Conservation (phyloP, 1,140 invertebrate genomes). For the Heliconius congener region DNA sequence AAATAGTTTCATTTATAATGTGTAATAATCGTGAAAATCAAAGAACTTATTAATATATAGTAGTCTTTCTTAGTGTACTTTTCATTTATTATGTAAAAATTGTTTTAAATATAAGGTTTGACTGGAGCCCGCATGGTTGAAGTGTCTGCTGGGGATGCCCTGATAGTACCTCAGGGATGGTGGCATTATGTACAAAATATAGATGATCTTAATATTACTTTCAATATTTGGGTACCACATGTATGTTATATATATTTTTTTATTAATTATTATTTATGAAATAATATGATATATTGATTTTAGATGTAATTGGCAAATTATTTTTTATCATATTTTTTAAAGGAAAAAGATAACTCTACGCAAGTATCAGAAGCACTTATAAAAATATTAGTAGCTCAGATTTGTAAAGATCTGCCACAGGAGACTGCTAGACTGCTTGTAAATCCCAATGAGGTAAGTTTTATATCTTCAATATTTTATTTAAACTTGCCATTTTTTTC, state of each 20-base stretch:
- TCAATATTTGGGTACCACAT: constrained; percentile 94
- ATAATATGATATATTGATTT: background rate
- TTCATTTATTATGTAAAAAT: background rate
- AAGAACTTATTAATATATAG: no score
- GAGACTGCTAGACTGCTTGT: constrained; percentile 66
- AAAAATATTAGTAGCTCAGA: constrained; percentile 74
- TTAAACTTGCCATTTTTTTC: no score
- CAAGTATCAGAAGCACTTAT: constrained; percentile 75
- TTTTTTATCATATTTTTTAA: background rate
- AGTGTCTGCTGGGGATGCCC: constrained; percentile 92
- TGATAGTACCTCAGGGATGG: constrained; percentile 95
- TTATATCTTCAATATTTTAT: no score
- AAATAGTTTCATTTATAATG: no score
- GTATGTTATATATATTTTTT: constrained; percentile 62
- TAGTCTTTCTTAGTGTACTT: background rate
- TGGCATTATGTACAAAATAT: constrained; percentile 97
- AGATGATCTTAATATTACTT: constrained; percentile 86
- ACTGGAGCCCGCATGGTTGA: constrained; percentile 77
- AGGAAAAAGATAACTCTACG: constrained; percentile 66
- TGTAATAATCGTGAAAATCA: no score
- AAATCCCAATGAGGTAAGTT: constrained; percentile 77
- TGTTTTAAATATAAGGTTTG: constrained; percentile 65
- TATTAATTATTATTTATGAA: background rate
- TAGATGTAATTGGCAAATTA: background rate
- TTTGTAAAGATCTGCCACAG: constrained; percentile 76